Conservation (phyloP, 2,113 vertebrate species). For the Geococcyx californianus region DNA sequence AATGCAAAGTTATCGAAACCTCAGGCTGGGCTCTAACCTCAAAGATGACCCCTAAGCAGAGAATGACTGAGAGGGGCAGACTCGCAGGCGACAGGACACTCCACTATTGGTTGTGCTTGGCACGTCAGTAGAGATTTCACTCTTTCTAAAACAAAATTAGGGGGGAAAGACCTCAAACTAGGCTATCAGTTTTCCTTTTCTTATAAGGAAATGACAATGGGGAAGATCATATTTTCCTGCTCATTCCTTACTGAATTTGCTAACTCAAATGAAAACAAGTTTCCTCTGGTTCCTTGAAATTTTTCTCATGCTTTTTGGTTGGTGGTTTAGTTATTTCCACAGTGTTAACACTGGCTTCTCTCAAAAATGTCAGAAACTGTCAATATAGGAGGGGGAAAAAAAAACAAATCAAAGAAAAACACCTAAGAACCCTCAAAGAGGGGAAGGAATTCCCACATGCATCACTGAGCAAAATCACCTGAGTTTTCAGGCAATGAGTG, state of each 20-base stretch:
- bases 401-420: not conserved
- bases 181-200: not conserved
- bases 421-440: not conserved
- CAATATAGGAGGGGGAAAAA: not conserved
- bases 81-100: constrained; percentile 16
- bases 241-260: not conserved
- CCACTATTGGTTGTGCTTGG: not conserved
- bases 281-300: not conserved
- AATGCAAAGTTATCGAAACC: not conserved
- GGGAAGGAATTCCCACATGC: not conserved
- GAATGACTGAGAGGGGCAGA: not conserved
- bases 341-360: not conserved
- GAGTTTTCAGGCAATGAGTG: not conserved
- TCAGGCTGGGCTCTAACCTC: not conserved
- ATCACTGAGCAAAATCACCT: not conserved
- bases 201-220: not conserved
- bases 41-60: constrained; percentile 6
- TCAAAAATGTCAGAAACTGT: not conserved
- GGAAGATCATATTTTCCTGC: not conserved
- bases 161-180: not conserved
- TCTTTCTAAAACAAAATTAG: not conserved
- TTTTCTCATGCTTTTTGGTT: not conserved
- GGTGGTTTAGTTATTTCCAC: not conserved
- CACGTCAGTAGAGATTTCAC: not conserved
- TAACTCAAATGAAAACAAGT: not conserved